Evolutionary conservation across 2,888 invertebrate genomes (phyloP).

Genomic region (Dicyrtoma fusca): DNA sequence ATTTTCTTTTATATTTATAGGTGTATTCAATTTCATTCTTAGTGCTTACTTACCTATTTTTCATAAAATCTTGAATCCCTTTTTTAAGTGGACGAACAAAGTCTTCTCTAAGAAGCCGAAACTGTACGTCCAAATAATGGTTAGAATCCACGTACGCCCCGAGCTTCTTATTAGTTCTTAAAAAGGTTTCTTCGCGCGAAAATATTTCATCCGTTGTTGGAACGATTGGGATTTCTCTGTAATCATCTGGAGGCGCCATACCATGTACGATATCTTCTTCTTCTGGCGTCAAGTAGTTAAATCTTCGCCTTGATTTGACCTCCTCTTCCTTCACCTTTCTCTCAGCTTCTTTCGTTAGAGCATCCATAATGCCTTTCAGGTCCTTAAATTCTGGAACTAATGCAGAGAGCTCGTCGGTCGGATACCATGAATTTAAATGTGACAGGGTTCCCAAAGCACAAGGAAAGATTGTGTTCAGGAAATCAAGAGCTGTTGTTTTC

Average conservation of each 20-base stretch:
- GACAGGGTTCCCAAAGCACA: conserved; percentile 17
- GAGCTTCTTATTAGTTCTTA: conserved; percentile 66
- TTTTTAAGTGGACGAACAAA: conserved; percentile 73
- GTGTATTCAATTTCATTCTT: no score
- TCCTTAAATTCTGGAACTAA: not conserved
- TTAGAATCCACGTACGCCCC: conserved; percentile 69
- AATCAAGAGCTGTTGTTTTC: conserved; percentile 34
- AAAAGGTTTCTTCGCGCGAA: conserved; percentile 59
- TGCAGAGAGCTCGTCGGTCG: conserved; percentile 1
- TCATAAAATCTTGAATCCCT: conserved; percentile 66
- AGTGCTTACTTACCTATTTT: conserved; percentile 60
- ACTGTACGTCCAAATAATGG: conserved; percentile 80
- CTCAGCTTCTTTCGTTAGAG: not conserved
- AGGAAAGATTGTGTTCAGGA: conserved; percentile 17
- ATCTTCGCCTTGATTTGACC: not conserved
- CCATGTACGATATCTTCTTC: conserved; percentile 42
- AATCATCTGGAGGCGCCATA: conserved; percentile 45
- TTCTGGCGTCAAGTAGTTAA: conserved; percentile 39
- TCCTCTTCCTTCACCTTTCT: conserved; percentile 4
- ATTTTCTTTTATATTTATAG: no score
- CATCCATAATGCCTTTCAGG: not conserved
- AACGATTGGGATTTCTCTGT: conserved; percentile 45
- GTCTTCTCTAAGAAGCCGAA: conserved; percentile 77
- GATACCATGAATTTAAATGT: not conserved
- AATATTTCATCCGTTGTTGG: conserved; percentile 45